Evolutionary conservation across 2,113 vertebrate genomes (phyloP).

Genomic region (Strix aluco): DNA sequence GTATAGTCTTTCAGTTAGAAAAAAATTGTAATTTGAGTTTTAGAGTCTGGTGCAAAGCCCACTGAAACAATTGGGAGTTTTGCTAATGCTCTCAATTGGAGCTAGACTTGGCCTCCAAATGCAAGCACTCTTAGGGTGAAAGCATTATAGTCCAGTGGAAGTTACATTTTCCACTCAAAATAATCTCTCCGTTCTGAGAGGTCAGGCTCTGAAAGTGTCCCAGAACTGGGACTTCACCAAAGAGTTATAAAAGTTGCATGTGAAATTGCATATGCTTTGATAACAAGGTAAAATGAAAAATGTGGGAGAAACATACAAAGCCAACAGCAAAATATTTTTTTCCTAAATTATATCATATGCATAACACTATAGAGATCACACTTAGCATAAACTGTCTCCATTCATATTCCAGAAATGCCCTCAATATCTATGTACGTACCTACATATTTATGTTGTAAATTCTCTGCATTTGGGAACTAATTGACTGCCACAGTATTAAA

Average conservation of each 20-base stretch:
- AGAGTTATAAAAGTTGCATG: background rate
- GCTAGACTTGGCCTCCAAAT: background rate
- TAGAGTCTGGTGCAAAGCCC: background rate
- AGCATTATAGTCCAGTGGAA: background rate
- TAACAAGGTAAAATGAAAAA: background rate
- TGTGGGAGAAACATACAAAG: background rate
- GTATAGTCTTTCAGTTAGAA: background rate
- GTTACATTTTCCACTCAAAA: background rate
- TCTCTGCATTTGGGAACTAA: background rate
- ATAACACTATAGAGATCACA: background rate
- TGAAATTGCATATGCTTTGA: background rate
- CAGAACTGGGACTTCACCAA: background rate
- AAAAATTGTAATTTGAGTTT: background rate
- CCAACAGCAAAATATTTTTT: background rate
- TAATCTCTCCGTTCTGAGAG: background rate
- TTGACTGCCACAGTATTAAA: fast-evolving
- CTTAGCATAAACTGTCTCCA: background rate
- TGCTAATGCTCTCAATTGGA: background rate
- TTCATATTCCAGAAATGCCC: background rate
- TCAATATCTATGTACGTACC: fast-evolving
- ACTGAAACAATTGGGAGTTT: background rate
- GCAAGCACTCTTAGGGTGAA: background rate
- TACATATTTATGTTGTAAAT: background rate
- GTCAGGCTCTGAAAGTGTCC: background rate
- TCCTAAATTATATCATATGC: background rate